Evolutionary conservation across 2,888 invertebrate species (phyloP), one percentile per base, ranked within the genome.

Genomic region (Cabera pusaria): DNA sequence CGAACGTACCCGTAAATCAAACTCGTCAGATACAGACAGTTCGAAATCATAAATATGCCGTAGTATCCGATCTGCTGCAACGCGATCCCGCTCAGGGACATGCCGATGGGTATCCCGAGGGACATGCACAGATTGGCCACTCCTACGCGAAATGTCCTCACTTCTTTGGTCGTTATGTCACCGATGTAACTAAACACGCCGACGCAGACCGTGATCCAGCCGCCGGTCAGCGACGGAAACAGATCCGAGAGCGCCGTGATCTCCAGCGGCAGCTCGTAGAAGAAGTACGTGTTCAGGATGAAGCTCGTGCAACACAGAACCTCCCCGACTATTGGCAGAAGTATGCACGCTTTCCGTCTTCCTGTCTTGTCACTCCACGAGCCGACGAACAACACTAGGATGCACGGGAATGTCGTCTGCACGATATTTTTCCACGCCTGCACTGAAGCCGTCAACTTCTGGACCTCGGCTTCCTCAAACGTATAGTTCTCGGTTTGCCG

Each of bases 401-500:
- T 70, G 21, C 90, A 88, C 9, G 92, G 91, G 35, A 92, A 80
- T 4, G 90, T 60, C 33, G 91, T 91, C 58, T 91, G 90, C 8
- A 90, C 80, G 7, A 91, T 81, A 33, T 90, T 90, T 64, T 91
- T 91, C 90, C 90, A 90, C 29, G 90, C 88, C 43, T 90, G 85
- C 54, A 91, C 90, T 9, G 90, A 86, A 9, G 88, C 88, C 2
- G 92, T 91, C 47, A 92, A 64, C 52, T 90, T 91, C 49, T 92
- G 92, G 0, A 93, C 93, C 48, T 92, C 90, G 3, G 90, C 83
- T 59, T 94, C 94, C 64, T 94, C 92, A 26, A 74, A 61, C 1
- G 93, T 92, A 63, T 92, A 93, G 61, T 93, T 93, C 26, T 91
- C 92, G 6, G 95, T 95, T 59, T 94, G 92, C 52, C 95, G 90